Conservation (phyloP, 2,113 vertebrate species). For the Petaurus breviceps region DNA sequence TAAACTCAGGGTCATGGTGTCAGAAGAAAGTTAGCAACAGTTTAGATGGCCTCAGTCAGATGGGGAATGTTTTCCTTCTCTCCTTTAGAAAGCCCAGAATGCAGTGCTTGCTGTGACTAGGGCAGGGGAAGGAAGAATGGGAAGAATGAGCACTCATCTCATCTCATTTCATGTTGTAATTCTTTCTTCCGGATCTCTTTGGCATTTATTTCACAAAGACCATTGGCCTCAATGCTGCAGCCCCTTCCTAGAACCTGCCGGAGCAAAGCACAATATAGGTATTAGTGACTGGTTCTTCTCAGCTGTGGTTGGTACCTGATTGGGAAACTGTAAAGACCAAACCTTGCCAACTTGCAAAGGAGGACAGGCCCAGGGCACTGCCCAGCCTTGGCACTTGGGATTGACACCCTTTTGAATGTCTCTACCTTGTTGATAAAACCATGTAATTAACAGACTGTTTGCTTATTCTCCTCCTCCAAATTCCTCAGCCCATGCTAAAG, state of each 20-base stretch:
- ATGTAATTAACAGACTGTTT: background rate
- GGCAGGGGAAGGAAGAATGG: background rate
- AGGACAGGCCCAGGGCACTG: background rate
- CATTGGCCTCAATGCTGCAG: background rate
- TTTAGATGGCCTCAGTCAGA: background rate
- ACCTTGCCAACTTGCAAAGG: background rate
- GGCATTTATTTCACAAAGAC: background rate
- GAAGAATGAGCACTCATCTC: background rate
- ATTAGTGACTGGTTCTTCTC: background rate
- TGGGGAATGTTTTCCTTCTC: background rate
- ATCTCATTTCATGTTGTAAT: background rate
- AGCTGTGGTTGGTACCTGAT: background rate
- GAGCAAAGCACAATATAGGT: background rate
- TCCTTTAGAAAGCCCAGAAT: background rate
- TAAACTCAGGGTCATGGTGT: background rate
- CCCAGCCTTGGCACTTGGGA: background rate
- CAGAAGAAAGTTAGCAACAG: constrained; percentile 14
- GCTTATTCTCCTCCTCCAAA: background rate
- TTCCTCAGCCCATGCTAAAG: background rate
- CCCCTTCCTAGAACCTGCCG: background rate
- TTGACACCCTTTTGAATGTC: background rate
- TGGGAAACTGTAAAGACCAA: background rate
- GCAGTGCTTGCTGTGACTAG: background rate
- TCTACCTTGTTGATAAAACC: background rate
- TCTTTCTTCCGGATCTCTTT: background rate